Base-by-base conservation (phyloP, 2,113 vertebrate genomes). In the Sialia sialis region DNA sequence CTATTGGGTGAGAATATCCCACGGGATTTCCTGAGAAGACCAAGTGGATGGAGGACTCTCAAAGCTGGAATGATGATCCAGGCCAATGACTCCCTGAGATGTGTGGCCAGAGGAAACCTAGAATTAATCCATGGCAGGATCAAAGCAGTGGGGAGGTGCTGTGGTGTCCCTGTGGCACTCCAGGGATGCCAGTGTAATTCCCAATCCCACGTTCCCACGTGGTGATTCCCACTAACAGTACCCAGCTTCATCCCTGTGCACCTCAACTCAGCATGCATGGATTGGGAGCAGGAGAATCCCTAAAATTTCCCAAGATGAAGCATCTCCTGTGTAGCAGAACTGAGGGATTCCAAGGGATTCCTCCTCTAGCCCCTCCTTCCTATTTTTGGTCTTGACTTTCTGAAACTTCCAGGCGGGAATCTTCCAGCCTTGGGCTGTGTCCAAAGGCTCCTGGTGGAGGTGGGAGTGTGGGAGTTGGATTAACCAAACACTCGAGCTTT, bases 191-290 rank as follows among this genome's bases (percentile, higher is more conserved):
- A 7, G 6, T 5, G 32, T 16, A 26, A 48, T 72, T 67, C 49
- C 49, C 10, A 34, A 74, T 69, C 52, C 74, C 79, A 11, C 34
- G 16, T 30, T 44, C 11, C 6, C 27, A 7, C 1, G 0, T 16
- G 56, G n/a, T 8, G 36, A 30, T 69, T 63, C 8, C 21, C 10
- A 0, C 20, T 9, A 2, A 25, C 1, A 2, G 20, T 13, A 44
- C 62, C 68, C 3, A 2, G 16, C 29, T 56, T 52, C 34, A 1
- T 48, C 16, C 15, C 32, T 4, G 9, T 9, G 56, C 66, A 2
- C 22, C 54, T 55, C 8, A 3, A 5, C 59, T 54, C 7, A 2
- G 36, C 2, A 0, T 3, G 12, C 12, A 1, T 7, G 67, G 38
- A 43, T 29, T 6, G 16, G 70, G 29, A 68, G 39, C 39, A 4